These are phyloP conservation scores for Helogale parvula DNA, from an alignment of 2,113 vertebrate genomes.

Conservation along the genomic window DNA sequence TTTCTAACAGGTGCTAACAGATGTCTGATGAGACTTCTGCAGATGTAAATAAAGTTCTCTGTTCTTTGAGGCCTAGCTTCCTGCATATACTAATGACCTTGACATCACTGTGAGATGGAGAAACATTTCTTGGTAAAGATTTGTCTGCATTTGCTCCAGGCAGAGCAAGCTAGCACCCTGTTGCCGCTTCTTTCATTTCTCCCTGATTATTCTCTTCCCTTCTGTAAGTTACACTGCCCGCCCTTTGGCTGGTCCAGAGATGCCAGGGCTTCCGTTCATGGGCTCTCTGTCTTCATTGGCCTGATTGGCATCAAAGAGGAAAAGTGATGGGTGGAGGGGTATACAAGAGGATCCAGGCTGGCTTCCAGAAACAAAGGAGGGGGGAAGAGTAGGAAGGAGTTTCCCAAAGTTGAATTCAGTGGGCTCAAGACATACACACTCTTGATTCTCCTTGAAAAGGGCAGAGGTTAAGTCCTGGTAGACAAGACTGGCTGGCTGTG, in stretches of 20 bases:
- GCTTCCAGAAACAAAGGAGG: background rate
- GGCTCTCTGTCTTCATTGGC: background rate
- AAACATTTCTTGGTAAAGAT: background rate
- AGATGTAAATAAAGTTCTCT: background rate
- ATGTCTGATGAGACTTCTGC: background rate
- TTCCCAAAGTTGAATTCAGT: background rate
- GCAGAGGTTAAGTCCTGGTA: background rate
- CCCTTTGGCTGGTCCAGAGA: background rate
- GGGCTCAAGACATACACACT: background rate
- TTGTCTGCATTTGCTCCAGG: background rate
- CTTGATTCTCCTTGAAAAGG: background rate
- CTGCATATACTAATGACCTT: background rate
- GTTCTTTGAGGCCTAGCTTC: background rate
- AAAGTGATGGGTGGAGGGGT: fast-evolving
- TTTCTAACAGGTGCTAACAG: background rate
- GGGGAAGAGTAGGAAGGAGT: background rate
- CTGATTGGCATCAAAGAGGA: background rate
- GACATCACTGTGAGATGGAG: background rate
- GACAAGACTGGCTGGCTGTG: background rate
- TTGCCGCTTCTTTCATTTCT: background rate
- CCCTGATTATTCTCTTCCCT: background rate
- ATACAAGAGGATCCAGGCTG: background rate
- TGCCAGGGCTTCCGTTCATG: background rate
- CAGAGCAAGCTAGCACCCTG: background rate
- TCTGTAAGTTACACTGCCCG: background rate